These are phyloP conservation scores for Conus canariensis DNA, from an alignment of 2,888 invertebrate species.

Conservation along the genomic window DNA sequence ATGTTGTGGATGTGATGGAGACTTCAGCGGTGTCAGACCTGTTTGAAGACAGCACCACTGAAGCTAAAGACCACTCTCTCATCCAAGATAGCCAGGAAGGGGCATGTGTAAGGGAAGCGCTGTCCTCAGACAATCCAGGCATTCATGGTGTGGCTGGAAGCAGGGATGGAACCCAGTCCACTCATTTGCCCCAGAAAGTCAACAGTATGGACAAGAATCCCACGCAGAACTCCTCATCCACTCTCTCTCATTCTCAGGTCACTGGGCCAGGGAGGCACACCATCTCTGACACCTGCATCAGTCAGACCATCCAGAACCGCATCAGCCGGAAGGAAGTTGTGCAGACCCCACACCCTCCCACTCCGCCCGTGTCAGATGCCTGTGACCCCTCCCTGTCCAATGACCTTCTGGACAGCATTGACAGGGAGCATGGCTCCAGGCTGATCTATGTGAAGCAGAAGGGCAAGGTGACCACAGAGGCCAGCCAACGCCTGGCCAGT, in stretches of 20 bases:
- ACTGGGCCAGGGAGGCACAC: neutral
- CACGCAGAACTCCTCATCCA: neutral
- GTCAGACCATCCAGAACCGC: constrained; percentile 43
- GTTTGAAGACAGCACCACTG: constrained; percentile 28
- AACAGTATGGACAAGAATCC: neutral
- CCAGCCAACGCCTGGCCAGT: constrained; percentile 38
- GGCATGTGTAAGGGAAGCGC: neutral
- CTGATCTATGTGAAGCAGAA: constrained; percentile 55
- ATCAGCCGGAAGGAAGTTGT: neutral
- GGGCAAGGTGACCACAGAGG: constrained; percentile 43
- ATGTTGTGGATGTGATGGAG: neutral
- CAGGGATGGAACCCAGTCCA: neutral
- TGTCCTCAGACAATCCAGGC: neutral
- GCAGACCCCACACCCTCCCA: neutral
- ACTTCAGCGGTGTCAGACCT: constrained; percentile 24
- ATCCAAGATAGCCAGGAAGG: neutral
- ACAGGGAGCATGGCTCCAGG: constrained; percentile 31
- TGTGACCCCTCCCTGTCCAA: neutral
- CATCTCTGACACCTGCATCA: constrained; percentile 25
- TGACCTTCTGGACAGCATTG: constrained; percentile 39
- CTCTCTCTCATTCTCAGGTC: neutral
- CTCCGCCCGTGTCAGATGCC: neutral
- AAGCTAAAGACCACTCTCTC: neutral
- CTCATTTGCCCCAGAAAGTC: neutral
- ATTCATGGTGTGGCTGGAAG: neutral